phyloP scores from a whole-genome alignment of 2,888 invertebrate species.

The Anticlea derivata region DNA sequence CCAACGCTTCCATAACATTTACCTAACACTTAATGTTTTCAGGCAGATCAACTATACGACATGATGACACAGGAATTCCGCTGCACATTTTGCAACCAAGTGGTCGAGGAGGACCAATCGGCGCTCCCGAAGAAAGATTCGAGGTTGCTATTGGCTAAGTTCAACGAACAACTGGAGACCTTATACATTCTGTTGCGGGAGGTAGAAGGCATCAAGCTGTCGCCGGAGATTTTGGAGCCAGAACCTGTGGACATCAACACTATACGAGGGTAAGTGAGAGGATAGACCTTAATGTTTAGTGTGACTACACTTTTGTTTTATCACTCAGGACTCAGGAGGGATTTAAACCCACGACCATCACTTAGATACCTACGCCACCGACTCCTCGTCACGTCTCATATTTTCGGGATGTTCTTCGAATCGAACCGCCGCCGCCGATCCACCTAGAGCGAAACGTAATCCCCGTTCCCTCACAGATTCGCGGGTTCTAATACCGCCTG shows the following conservation, averaged over 20 bases:
- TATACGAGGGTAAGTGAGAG: conserved; percentile 86
- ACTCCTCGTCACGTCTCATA: too few species aligned
- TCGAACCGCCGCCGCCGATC: too few species aligned
- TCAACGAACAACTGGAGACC: conserved; percentile 97
- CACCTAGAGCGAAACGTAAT: too few species aligned
- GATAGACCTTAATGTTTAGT: too few species aligned
- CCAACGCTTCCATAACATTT: too few species aligned
- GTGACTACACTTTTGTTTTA: too few species aligned
- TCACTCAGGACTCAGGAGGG: too few species aligned
- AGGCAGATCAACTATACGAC: conserved; percentile 95
- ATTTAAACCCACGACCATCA: too few species aligned
- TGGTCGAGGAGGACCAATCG: conserved; percentile 97
- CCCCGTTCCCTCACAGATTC: too few species aligned
- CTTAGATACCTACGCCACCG: too few species aligned
- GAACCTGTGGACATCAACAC: conserved; percentile 96
- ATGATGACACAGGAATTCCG: conserved; percentile 92
- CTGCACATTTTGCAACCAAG: conserved; percentile 94
- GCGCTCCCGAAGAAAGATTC: conserved; percentile 97
- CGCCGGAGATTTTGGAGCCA: conserved; percentile 96
- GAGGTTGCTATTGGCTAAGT: conserved; percentile 93
- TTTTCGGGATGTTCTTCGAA: too few species aligned
- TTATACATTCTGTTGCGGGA: conserved; percentile 94
- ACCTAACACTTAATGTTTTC: conserved; percentile 20
- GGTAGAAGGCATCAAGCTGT: conserved; percentile 96
- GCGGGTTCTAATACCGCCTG: too few species aligned